Base-by-base conservation (phyloP, 2,113 vertebrate species). In the Colistium nudipinnis region DNA sequence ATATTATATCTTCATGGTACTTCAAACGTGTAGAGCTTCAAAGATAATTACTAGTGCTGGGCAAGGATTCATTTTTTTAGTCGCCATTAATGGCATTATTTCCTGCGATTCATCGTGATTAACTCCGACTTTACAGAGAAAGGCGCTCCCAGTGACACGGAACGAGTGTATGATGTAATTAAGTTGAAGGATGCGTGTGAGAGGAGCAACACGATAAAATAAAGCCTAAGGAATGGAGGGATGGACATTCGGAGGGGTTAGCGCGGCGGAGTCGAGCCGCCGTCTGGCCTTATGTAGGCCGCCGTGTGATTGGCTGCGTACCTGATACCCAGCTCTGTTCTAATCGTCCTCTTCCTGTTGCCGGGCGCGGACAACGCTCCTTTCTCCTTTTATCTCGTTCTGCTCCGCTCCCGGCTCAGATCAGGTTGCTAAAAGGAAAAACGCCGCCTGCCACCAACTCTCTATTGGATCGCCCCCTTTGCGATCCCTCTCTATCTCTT, bases 371-470 rank as follows among this genome's bases (percentile, higher is more conserved):
- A 89, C 82, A 89, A 77, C 51, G 81, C 85, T 88, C 80, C 80
- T 81, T 87, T 89, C 88, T 91, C 73, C 84, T 85, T 92, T 91
- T 88, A 90, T 92, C 88, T 90, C 49, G 41, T 70, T 72, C 87
- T 78, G 65, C 74, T 81, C 65, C 44, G 62, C 81, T 77, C 81
- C 56, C 57, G 55, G 55, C 77, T 88, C 76, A 82, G 89, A 90
- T 92, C 88, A 78, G 70, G 87, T 93, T 92, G 84, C 89, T 91
- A 76, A 88, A 85, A 88, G 86, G n/a, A 81, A 81, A 82, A 87
- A 70, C 44, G 61, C 60, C 31, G 59, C 63, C 72, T 44, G 60
- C 76, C 66, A 74, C 84, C 27, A 71, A 30, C 63, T 66, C 72
- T 78, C 74, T 41, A 28, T 63, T 63, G 67, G 49, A 49, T 35